These are phyloP conservation scores for Gymnoscopelus microlampas DNA, from an alignment of 2,797 vertebrate species.

Conservation along the genomic window DNA sequence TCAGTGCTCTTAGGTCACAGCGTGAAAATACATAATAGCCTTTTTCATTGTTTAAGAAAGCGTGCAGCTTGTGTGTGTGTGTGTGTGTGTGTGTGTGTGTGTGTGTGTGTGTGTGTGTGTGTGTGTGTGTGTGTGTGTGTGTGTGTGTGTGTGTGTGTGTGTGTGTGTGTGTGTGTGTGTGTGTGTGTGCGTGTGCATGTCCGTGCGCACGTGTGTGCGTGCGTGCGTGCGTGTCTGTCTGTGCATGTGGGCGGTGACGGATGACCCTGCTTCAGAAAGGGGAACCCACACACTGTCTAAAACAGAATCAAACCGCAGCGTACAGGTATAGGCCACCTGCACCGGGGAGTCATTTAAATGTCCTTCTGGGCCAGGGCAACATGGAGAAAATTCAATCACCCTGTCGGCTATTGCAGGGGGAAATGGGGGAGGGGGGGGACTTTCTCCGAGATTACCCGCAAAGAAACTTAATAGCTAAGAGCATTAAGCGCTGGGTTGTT, in stretches of 20 bases:
- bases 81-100: background rate
- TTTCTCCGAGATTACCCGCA: conserved; percentile 80
- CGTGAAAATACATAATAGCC: conserved; percentile 53
- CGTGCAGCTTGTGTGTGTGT: conserved; percentile 57
- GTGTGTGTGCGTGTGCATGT: conserved; percentile 11
- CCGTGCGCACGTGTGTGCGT: background rate
- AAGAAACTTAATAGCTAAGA: conserved; percentile 87
- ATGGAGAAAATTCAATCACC: conserved; percentile 79
- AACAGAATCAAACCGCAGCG: conserved; percentile 72
- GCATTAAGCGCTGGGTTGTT: conserved; percentile 87
- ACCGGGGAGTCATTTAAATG: conserved; percentile 76
- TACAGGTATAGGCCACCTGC: conserved; percentile 74
- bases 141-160: background rate
- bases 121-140: background rate
- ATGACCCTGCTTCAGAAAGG: conserved; percentile 72
- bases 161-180: background rate
- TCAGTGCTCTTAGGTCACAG: background rate
- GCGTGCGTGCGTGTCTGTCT: background rate
- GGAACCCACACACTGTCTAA: conserved; percentile 61
- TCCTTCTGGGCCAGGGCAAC: conserved; percentile 74
- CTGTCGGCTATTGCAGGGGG: conserved; percentile 63
- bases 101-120: conserved; percentile 1
- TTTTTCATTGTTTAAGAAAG: conserved; percentile 69
- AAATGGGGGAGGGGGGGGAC: conserved; percentile 28
- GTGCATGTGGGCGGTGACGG: conserved; percentile 72